Conservation (phyloP, 2,888 invertebrate genomes). For the Orchestes rusci region DNA sequence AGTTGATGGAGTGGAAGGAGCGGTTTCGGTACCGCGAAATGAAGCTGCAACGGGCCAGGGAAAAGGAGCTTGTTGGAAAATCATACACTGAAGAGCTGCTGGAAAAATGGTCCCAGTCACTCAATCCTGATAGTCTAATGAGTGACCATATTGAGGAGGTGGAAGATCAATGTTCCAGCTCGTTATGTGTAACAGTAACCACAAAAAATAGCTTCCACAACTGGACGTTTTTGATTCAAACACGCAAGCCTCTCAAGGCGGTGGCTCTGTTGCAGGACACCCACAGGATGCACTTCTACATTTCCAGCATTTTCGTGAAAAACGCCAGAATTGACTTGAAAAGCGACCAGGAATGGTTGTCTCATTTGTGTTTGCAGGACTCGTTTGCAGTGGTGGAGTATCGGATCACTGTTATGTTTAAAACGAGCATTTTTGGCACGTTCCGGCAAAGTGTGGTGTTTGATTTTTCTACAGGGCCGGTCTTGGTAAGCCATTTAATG, state of each 20-base stretch:
- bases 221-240: conserved; percentile 54
- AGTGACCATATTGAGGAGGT: conserved; percentile 54
- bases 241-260: conserved; percentile 50
- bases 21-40: conserved; percentile 60
- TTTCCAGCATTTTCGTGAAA: conserved; percentile 46
- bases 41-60: conserved; percentile 56
- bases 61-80: conserved; percentile 51
- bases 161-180: conserved; percentile 52
- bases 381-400: conserved; percentile 29
- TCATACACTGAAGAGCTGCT: conserved; percentile 55
- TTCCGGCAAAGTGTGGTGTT: conserved; percentile 73
- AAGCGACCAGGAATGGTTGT: conserved; percentile 51
- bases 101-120: conserved; percentile 56
- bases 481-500: conserved; percentile 43
- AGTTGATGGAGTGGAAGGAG: conserved; percentile 67
- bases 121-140: conserved; percentile 57
- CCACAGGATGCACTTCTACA: conserved; percentile 58
- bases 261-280: conserved; percentile 64
- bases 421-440: conserved; percentile 67
- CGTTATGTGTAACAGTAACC: conserved; percentile 54
- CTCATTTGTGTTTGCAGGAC: conserved; percentile 29
- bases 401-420: conserved; percentile 32
- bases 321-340: conserved; percentile 32
- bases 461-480: conserved; percentile 61
- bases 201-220: conserved; percentile 55